phyloP scores from a whole-genome alignment of 2,113 vertebrate genomes.

The Antechinus stuartii region DNA sequence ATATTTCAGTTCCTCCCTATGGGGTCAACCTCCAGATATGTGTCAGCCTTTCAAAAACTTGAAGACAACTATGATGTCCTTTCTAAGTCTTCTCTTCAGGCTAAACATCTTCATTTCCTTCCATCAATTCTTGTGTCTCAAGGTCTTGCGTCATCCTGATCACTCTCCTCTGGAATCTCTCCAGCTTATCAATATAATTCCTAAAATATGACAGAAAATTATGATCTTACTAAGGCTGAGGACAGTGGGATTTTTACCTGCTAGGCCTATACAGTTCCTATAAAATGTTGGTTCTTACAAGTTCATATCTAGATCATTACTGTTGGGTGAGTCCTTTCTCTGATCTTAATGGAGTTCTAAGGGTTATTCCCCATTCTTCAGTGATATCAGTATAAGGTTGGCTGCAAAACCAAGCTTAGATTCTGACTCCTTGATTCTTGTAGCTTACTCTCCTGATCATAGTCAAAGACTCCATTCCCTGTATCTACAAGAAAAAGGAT shows the following conservation, averaged over 20 bases:
- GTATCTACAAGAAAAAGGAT: not conserved
- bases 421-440: not conserved
- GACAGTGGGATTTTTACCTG: not conserved
- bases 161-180: not conserved
- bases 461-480: too few species aligned
- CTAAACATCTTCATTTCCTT: not conserved
- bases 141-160: not conserved
- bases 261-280: not conserved
- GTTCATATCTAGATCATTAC: not conserved
- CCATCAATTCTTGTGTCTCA: not conserved
- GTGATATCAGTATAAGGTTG: not conserved
- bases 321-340: not conserved
- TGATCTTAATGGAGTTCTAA: not conserved
- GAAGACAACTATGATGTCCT: not conserved
- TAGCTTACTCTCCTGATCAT: not conserved
- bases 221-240: not conserved
- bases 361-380: not conserved
- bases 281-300: not conserved
- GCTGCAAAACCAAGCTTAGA: not conserved
- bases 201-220: not conserved
- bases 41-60: not conserved
- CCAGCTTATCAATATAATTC: not conserved
- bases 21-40: not conserved
- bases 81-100: not conserved
- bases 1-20: not conserved